Evolutionary conservation across 92 coral and sea anemone genomes (phyloP), one percentile per base, ranked within the genome.

Genomic region (Palythoa heliodiscus): DNA sequence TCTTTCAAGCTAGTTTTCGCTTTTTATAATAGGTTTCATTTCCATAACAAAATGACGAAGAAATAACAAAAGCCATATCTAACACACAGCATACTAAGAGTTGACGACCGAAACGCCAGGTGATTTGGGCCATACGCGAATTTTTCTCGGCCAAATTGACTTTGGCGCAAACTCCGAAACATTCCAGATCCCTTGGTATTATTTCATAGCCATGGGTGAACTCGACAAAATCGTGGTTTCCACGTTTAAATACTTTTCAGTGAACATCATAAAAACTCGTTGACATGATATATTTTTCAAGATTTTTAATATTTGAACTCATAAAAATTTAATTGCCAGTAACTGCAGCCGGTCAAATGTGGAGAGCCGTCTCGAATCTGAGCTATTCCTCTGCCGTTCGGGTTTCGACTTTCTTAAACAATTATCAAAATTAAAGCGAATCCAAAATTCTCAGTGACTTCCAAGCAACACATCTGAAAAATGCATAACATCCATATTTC

Each of bases 301-400:
- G 93, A 88, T 91, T 90, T 91, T 86, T 92, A 90, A 92, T 94
- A 89, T 92, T 87, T 89, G 90, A 87, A 82, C 90, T 93, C 92
- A 93, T 93, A 87, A 91, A 93, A 93, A 80, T 89, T 93, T 93
- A 93, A 93, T 93, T 88, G 69, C 12, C 47, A 78, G 82, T 87
- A 81, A 83, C 77, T 87, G 90, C 77, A 83, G 88, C 85, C 72
- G 87, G 90, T 86, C 82, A 77, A 86, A 82, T 78, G 63, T 73
- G 89, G 82, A 53, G 71, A 17, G 58, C 72, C 60, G 73, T 80
- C 84, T 80, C 73, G 84, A 22, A 2, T 75, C 29, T 4, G 55
- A 76, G 81, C 67, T 76, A 76, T 54, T 53, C 50, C 53, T 53
- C 22, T 39, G 48, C 17, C 10, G 68, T 76, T 76, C 81, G 47